Evolutionary conservation across 1,140 invertebrate species (phyloP), one percentile per base, ranked within the genome.

Genomic region (Leptoteleia sp.): DNA sequence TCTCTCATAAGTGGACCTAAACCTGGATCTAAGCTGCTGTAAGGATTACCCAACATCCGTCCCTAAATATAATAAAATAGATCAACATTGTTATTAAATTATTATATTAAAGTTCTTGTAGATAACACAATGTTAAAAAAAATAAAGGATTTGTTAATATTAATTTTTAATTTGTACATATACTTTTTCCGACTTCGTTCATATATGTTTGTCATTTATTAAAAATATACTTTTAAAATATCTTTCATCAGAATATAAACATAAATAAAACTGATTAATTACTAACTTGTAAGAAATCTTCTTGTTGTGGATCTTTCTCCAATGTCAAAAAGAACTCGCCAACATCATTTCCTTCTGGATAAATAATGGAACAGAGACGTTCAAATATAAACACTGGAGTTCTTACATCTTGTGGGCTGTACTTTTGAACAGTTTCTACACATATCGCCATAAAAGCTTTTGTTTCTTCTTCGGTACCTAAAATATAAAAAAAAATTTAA

Each of bases 381-480:
- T 99, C 98, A 87, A 99, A 99, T 47, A 99, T 97, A 71, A 99
- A 99, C 4, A 99, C 97, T 0, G 98, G 98, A 1, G 98, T 99
- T 65, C 96, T 91, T 45, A 98, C 94, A 89, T 99, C 98, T 85
- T 97, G 95, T 17, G 94, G 91, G 40, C 95, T 95, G 82, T 97
- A 98, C 83, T 97, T 97, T 82, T 97, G 94, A 0, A 99, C 94
- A 0, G 98, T 99, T 88, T 99, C 95, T 2, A 99, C 96, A 84
- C 98, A 98, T 13, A 99, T 95, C 5, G 96, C 93, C 97, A 99
- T 99, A 83, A 99, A 99, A 48, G 97, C 96, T 81, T 96, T 95
- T 0, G 97, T 99, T 89, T 99, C 98, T 42, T 95, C 94, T 90
- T 99, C 97, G 0, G 97, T 99, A 4, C 97, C 96, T 93, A 67